phyloP scores from a whole-genome alignment of 2,888 invertebrate species.

The Heliconius ethilla region DNA sequence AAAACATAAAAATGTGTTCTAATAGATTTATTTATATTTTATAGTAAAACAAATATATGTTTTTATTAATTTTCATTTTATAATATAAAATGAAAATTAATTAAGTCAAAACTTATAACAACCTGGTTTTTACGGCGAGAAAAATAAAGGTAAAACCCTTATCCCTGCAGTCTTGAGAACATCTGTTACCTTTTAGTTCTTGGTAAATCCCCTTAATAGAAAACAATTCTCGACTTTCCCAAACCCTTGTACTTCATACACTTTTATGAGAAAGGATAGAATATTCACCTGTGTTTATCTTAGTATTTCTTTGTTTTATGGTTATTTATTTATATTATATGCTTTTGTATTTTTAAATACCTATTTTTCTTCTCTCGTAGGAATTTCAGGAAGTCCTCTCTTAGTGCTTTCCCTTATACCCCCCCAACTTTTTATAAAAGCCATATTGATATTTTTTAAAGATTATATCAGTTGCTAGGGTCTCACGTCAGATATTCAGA shows the following conservation, averaged over 20 bases:
- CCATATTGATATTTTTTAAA: too few relatives aligned
- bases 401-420: too few relatives aligned
- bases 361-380: too few relatives aligned
- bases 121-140: not conserved
- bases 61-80: too few relatives aligned
- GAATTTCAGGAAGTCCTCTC: too few relatives aligned
- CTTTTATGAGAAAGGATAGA: slow-evolving; percentile 2
- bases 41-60: too few relatives aligned
- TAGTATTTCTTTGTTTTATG: not conserved
- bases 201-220: slow-evolving; percentile 5
- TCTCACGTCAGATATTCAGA: too few relatives aligned
- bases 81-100: not conserved
- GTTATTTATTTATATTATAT: not conserved
- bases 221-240: slow-evolving; percentile 19
- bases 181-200: slow-evolving; percentile 3
- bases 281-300: not conserved
- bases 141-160: slow-evolving; percentile 2
- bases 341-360: too few relatives aligned
- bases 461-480: too few relatives aligned
- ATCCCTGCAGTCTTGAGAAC: slow-evolving; percentile 5
- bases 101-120: not conserved
- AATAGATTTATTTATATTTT: too few relatives aligned
- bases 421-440: too few relatives aligned
- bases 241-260: slow-evolving; percentile 4
- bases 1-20: too few relatives aligned